Conservation (phyloP, 2,113 vertebrate genomes). For the Thalassarche chlororhynchos region DNA sequence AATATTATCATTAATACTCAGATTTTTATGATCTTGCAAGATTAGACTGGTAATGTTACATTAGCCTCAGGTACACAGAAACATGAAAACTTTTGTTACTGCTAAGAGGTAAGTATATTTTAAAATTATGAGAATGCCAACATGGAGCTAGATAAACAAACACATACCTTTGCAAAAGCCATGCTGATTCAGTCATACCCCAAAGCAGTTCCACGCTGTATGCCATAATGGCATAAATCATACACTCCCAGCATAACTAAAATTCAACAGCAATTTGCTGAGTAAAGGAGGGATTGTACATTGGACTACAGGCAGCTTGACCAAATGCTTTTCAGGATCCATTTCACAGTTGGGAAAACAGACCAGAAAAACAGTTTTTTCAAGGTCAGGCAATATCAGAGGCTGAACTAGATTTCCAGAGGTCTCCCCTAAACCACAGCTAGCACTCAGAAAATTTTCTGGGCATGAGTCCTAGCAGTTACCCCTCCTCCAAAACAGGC, state of each 20-base stretch:
- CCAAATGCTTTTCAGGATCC: background rate
- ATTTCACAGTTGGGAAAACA: background rate
- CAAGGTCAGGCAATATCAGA: background rate
- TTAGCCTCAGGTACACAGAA: background rate
- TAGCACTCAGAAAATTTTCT: background rate
- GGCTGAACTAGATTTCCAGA: background rate
- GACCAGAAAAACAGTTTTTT: background rate
- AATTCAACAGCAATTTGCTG: background rate
- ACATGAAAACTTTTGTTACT: background rate
- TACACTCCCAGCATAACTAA: background rate
- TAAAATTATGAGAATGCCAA: background rate
- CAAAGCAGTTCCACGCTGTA: background rate
- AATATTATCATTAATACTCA: background rate
- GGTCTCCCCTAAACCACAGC: background rate
- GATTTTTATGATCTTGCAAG: background rate
- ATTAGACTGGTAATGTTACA: background rate
- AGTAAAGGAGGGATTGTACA: background rate
- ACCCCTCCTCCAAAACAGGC: background rate
- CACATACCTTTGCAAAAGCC: background rate
- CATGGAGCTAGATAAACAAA: background rate
- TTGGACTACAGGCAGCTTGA: background rate
- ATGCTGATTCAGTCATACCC: background rate
- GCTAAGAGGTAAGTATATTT: background rate
- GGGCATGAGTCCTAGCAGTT: fast-evolving
- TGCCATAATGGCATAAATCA: background rate